phyloP scores from a whole-genome alignment of 2,888 invertebrate species.

The Chirona hameri region DNA sequence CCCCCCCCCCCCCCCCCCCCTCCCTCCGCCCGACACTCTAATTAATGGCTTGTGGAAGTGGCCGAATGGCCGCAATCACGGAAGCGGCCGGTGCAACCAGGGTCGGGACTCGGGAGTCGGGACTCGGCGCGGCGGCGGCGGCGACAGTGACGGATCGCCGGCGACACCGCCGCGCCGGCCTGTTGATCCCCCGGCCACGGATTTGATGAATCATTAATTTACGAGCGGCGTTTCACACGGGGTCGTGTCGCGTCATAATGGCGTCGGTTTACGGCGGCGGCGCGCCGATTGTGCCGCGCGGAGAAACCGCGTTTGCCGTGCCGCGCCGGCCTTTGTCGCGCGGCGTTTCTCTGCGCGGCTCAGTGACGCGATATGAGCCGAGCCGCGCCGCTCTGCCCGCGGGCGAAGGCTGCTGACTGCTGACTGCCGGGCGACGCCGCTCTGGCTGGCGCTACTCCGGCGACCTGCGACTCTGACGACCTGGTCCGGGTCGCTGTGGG shows the following conservation, averaged over 20 bases:
- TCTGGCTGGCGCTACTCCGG: background rate
- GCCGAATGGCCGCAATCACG: background rate
- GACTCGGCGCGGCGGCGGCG: background rate
- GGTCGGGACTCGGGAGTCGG: background rate
- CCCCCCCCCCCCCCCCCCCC: too few relatives aligned
- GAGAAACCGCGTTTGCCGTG: slow-evolving; percentile 27
- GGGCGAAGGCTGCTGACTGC: background rate
- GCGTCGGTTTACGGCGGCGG: background rate
- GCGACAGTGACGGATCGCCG: slow-evolving; percentile 1
- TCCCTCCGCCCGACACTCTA: background rate
- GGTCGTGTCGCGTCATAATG: slow-evolving; percentile 26
- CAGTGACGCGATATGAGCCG: background rate
- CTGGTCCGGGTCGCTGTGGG: background rate
- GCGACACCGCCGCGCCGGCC: background rate
- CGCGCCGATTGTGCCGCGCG: slow-evolving; percentile 3
- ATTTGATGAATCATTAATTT: slow-evolving; percentile 28
- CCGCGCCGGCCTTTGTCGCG: slow-evolving; percentile 6
- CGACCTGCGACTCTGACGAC: background rate
- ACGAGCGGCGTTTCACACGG: slow-evolving; percentile 26
- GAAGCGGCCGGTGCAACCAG: slow-evolving; percentile 13
- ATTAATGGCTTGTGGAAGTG: slow-evolving; percentile 24
- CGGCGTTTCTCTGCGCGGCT: background rate
- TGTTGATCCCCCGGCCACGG: slow-evolving; percentile 24
- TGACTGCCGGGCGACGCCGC: background rate
- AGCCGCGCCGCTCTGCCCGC: background rate